Base-by-base conservation (phyloP, 2,113 vertebrate species). In the Phrynosoma platyrhinos region DNA sequence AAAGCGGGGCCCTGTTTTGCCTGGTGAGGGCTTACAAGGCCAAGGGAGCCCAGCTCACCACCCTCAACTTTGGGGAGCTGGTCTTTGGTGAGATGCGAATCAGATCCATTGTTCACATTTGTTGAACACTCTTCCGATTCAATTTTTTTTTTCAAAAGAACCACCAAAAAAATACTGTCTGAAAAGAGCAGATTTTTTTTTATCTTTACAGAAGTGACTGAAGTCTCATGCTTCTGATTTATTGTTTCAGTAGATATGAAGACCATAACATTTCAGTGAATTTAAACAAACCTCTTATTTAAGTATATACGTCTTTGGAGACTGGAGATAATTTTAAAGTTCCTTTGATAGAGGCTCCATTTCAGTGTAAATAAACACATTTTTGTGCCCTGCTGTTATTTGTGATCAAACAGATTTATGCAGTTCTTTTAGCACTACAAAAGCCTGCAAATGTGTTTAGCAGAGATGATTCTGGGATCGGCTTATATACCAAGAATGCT, bases 401-500 rank as follows among this genome's bases (percentile, higher is more conserved):
- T 62, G 30, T n/a, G 78, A 58, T 58, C 78, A 79, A 81, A 64
- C 18, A 66, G 80, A 5, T 82, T 40, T 66, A 62, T 82, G 9
- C 5, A 23, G 9, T 40, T 42, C 20, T 52, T n/a, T 14, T 71
- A 52, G 62, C 27, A 72, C 30, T 27, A 32, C 20, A 55, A 83
- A 27, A 47, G 1, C 36, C 36, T 82, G n/a, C 62, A 68, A 27
- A 83, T 74, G 30, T 84, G 69, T 71, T 74, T 84, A 84, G 6
- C 18, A 74, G 69, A 53, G 69, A 84, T 58, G n/a, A 74, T 58
- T 84, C 52, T 58, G n/a, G 47, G 69, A 82, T 82, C 62, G 27
- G 62, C 42, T 18, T 68, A 82, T 82, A 16, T 40, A 82, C 32
- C 62, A 84, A 84, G 30, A 74, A 84, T 84, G 83, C 20, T 12